These are phyloP conservation scores for Hedya salicella DNA, from an alignment of 2,888 invertebrate species.

Conservation along the genomic window DNA sequence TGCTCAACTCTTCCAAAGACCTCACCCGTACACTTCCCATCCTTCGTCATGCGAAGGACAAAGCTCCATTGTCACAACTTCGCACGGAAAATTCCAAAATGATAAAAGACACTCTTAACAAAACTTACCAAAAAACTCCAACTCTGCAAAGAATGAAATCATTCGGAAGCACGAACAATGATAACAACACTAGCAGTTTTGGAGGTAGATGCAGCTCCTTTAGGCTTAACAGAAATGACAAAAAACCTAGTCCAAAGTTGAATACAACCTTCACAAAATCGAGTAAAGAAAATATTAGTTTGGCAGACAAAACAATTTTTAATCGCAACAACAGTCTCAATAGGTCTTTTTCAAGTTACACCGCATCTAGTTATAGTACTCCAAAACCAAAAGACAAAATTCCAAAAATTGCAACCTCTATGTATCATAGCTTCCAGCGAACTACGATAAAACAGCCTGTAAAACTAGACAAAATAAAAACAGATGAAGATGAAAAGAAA, in stretches of 20 bases:
- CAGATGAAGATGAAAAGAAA: conserved; percentile 69
- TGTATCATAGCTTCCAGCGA: conserved; percentile 80
- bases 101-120: conserved; percentile 80
- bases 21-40: conserved; percentile 75
- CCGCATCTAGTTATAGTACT: conserved; percentile 74
- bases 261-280: conserved; percentile 80
- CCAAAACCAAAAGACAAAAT: conserved; percentile 81
- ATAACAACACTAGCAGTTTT: conserved; percentile 66
- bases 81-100: conserved; percentile 74
- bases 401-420: conserved; percentile 78
- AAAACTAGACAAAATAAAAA: conserved; percentile 79
- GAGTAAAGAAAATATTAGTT: conserved; percentile 79
- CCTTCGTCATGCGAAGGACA: conserved; percentile 73
- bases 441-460: conserved; percentile 75
- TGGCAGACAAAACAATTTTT: conserved; percentile 69
- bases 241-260: conserved; percentile 76
- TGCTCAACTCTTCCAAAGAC: conserved; percentile 73
- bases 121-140: conserved; percentile 83
- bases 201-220: conserved; percentile 79
- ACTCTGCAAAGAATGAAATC: conserved; percentile 82
- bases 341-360: conserved; percentile 78
- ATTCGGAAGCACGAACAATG: conserved; percentile 75
- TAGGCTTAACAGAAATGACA: conserved; percentile 75
- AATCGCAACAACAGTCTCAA: conserved; percentile 74
- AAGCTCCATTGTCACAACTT: conserved; percentile 62